phyloP scores from a whole-genome alignment of 2,888 invertebrate species.

The Philereme vetulata region DNA sequence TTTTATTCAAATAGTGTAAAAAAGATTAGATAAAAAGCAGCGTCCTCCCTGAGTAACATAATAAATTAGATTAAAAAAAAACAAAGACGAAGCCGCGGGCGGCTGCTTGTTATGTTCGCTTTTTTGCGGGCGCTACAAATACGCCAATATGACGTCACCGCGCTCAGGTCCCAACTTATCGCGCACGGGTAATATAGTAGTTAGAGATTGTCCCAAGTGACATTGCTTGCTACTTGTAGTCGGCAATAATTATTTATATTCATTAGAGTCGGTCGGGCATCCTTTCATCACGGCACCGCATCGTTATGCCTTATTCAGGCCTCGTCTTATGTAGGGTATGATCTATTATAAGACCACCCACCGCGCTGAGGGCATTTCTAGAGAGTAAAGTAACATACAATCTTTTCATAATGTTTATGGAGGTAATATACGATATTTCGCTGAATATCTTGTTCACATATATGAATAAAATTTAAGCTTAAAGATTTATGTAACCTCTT shows the following conservation, averaged over 20 bases:
- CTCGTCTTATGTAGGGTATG: slow-evolving; percentile 52
- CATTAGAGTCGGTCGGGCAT: slow-evolving; percentile 61
- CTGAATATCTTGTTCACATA: not conserved
- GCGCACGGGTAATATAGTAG: no score
- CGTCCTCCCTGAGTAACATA: no score
- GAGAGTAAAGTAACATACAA: slow-evolving; percentile 15
- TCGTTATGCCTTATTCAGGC: slow-evolving; percentile 72
- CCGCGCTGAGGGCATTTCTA: slow-evolving; percentile 30
- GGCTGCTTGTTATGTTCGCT: no score
- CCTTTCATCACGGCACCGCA: slow-evolving; percentile 67
- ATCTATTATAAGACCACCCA: slow-evolving; percentile 64
- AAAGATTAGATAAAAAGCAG: no score
- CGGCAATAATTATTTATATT: slow-evolving; percentile 76
- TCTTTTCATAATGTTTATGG: not conserved
- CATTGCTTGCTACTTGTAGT: slow-evolving; percentile 44
- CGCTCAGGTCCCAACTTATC: no score
- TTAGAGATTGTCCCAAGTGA: slow-evolving; percentile 56
- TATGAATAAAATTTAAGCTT: no score
- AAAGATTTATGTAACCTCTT: no score
- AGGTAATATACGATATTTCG: not conserved
- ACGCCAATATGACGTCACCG: no score
- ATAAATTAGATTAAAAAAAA: no score
- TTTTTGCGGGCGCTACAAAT: no score
- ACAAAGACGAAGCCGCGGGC: no score
- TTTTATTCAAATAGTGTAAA: no score